A percentile compares a stretch with the other conserved stretches of the same genome.
phyloP scores from a whole-genome alignment of 2,888 invertebrate genomes.

The Gnatocerus cornutus region DNA sequence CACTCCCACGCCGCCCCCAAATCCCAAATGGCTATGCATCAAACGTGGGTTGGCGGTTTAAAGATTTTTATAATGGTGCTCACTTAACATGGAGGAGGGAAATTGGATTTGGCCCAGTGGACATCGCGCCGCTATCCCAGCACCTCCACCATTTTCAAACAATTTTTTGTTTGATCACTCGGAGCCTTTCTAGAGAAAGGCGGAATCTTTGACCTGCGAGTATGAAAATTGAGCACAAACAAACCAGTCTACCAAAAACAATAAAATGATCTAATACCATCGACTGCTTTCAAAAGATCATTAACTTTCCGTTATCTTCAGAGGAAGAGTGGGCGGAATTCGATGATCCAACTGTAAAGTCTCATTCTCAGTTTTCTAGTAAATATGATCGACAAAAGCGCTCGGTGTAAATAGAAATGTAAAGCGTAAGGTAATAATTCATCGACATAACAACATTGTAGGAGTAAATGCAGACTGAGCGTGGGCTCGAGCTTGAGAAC shows the following conservation, averaged over 20 bases:
- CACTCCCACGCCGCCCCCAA: conserved; percentile 22
- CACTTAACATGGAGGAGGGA: not conserved
- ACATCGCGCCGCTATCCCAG: not conserved
- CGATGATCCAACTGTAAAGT: not conserved
- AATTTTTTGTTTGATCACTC: too few species aligned
- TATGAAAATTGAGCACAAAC: not conserved
- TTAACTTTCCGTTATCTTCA: conserved; percentile 14
- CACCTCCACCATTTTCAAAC: conserved; percentile 26
- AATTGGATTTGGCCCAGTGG: not conserved
- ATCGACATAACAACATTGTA: conserved; percentile 59
- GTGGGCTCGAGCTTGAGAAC: conserved; percentile 43
- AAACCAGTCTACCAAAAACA: conserved; percentile 20
- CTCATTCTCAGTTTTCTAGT: too few species aligned
- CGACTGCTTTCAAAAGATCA: conserved; percentile 19
- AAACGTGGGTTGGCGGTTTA: conserved; percentile 6
- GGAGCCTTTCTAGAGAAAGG: not conserved
- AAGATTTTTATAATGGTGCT: conserved; percentile 12
- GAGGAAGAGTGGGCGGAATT: not conserved
- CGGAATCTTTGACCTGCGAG: not conserved
- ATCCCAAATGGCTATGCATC: conserved; percentile 14
- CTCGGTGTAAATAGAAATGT: conserved; percentile 44
- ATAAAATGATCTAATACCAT: conserved; percentile 27
- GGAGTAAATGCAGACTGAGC: conserved; percentile 58
- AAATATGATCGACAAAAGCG: conserved; percentile 28
- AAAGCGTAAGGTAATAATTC: conserved; percentile 53